Evolutionary conservation across 2,113 vertebrate genomes (phyloP).

Genomic region (Orcinus orca): DNA sequence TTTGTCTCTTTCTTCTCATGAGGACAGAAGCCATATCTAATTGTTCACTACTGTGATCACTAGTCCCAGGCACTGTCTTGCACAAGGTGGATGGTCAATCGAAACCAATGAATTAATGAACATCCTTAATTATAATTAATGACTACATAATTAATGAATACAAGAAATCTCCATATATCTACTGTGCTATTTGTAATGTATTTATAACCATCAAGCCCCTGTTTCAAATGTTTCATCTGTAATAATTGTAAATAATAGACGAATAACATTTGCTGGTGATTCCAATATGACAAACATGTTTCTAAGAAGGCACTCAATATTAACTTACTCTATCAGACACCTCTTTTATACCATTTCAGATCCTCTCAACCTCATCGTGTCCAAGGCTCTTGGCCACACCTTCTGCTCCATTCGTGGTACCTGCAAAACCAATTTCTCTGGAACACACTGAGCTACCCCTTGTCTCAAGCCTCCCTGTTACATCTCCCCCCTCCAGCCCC

Average conservation of each 20-base stretch:
- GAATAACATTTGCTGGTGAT: neutral
- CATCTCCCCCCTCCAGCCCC: neutral
- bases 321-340: neutral
- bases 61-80: neutral
- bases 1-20: neutral
- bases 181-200: neutral
- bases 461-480: neutral
- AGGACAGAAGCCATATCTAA: neutral
- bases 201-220: neutral
- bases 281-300: neutral
- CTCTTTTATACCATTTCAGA: neutral
- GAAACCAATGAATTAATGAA: neutral
- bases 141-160: neutral
- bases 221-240: neutral
- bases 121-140: neutral
- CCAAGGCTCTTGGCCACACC: neutral
- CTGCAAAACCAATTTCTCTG: neutral
- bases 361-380: neutral
- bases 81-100: neutral
- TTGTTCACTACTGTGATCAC: neutral
- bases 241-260: neutral
- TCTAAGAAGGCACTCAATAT: neutral
- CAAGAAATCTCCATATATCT: neutral
- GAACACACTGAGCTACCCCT: neutral
- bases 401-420: neutral